Base-by-base conservation (phyloP, 2,888 invertebrate genomes). In the Brachyopa scutellaris region DNA sequence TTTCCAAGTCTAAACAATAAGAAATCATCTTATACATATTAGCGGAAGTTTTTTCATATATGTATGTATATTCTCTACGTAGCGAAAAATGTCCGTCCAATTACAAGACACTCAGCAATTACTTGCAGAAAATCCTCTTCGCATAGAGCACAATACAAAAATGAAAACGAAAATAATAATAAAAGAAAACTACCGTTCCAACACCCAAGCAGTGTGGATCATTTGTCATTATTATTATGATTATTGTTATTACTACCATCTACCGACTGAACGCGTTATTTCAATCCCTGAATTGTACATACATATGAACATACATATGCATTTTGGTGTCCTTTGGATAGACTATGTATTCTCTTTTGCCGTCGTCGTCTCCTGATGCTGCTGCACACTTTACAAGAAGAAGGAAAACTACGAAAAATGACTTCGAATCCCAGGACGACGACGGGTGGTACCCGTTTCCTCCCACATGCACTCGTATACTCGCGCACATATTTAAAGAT, bases 221-320 rank as follows among this genome's bases (percentile, higher is more conserved):
- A 80, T 80, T 74, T 80, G 67, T 80, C 76, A 80, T 80, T 80
- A 80, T 80, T 80, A 80, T 80, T 80, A 80, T 76, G 80, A 80
- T 80, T 80, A 80, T 80, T 80, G 80, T 80, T 76, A 80, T 80
- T 80, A 76, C 76, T 49, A 49, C 69, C 69, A 77, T 77, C 70
- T 40, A 70, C 62, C 49, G 49, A 76, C 55, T 66, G 76, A 80
- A 62, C 74, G 80, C 69, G 69, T 69, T 76, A 62, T 80, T 69
- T 29, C 76, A 62, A 80, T 80, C 42, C 42, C 62, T 55, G 72
- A 31, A 49, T 76, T 67, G 62, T 74, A 62, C 62, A 80, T 76
- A 69, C 76, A 62, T 62, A 69, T 26, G n/a, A n/a, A n/a, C n/a
- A n/a, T 74, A 62, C 62, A 80, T 76, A 69, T 69, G 59, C 57